These are phyloP conservation scores for Megastigmus dorsalis DNA, from an alignment of 2,888 invertebrate genomes.

Conservation along the genomic window DNA sequence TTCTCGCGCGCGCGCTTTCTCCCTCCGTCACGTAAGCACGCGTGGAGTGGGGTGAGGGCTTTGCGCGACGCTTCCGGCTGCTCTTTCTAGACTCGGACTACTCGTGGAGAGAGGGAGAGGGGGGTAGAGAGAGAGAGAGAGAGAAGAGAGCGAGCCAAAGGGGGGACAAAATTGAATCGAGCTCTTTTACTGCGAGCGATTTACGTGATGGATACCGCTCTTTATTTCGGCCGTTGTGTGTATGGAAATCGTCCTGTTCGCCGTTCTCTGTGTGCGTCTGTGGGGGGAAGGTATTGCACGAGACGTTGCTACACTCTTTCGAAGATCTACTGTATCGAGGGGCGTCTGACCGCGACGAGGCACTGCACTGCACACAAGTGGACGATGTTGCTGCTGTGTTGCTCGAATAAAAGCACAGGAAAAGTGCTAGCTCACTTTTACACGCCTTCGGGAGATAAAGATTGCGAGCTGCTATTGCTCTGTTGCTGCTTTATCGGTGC, in stretches of 20 bases:
- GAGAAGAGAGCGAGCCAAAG: too few relatives aligned
- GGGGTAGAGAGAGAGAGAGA: too few relatives aligned
- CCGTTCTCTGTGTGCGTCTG: neutral
- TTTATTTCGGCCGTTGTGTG: slow-evolving; percentile 30
- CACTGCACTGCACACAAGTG: neutral
- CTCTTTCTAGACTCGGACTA: neutral
- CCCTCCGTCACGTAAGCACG: neutral
- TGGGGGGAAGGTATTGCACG: too few relatives aligned
- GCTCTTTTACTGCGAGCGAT: slow-evolving; percentile 41
- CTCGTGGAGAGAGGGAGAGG: neutral
- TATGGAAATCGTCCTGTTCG: slow-evolving; percentile 20
- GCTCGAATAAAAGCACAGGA: too few relatives aligned
- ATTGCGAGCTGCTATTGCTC: too few relatives aligned
- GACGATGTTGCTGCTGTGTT: too few relatives aligned
- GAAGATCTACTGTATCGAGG: slow-evolving; percentile 17
- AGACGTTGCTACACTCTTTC: too few relatives aligned
- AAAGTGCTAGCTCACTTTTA: too few relatives aligned
- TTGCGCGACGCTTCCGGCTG: slow-evolving; percentile 23
- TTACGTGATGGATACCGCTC: slow-evolving; percentile 48
- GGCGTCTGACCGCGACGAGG: too few relatives aligned
- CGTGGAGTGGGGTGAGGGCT: neutral
- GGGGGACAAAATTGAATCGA: slow-evolving; percentile 42
- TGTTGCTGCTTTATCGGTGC: too few relatives aligned
- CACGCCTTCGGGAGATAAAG: too few relatives aligned
- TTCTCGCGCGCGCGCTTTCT: neutral